Conservation (phyloP, 2,113 vertebrate species). For the Conger conger region DNA sequence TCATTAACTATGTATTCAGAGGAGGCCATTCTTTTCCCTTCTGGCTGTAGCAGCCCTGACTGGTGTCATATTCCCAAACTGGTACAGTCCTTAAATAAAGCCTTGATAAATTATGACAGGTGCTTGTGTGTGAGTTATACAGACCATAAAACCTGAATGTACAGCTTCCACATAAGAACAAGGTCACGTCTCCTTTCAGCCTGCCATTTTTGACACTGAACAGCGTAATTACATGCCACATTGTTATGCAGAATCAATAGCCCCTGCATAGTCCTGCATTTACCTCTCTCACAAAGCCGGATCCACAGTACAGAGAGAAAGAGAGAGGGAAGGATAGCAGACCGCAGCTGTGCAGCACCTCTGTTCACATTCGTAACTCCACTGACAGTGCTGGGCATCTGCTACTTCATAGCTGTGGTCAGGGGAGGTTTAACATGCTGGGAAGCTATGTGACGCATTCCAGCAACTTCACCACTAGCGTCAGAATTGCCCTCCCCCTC, state of each 20-base stretch:
- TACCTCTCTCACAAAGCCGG: background rate
- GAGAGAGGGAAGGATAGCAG: background rate
- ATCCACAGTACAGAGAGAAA: background rate
- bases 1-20: background rate
- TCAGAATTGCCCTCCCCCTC: background rate
- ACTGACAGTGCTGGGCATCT: background rate
- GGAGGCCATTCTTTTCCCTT: background rate
- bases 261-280: background rate
- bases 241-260: constrained; percentile 4
- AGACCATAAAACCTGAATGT: background rate
- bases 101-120: constrained; percentile 2
- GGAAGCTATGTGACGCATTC: constrained; percentile 11
- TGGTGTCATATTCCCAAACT: background rate
- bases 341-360: background rate
- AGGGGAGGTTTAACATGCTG: background rate
- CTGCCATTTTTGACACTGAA: background rate
- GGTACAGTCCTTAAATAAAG: background rate
- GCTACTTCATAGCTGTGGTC: background rate
- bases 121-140: background rate
- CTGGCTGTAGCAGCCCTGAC: background rate
- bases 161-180: background rate
- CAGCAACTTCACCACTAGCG: background rate
- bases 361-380: background rate
- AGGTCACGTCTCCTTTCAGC: background rate
- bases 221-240: constrained; percentile 1